Evolutionary conservation across 2,113 vertebrate species (phyloP).

Genomic region (Acinonyx jubatus): DNA sequence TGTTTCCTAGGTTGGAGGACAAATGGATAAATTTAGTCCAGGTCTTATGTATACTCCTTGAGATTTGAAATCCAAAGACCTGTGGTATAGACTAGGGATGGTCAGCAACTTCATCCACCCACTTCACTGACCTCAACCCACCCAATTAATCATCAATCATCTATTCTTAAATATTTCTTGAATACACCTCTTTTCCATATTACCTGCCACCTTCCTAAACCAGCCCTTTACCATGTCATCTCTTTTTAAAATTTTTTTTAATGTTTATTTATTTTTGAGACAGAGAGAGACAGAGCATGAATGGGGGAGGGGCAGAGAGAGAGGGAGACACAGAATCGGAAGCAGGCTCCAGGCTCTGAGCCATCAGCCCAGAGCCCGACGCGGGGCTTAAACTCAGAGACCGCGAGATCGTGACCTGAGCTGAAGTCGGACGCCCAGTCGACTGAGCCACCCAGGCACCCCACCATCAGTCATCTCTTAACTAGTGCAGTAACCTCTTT

Average conservation of each 20-base stretch:
- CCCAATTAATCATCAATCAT: background rate
- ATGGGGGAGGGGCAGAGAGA: too few species aligned
- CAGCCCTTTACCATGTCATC: background rate
- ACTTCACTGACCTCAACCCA: background rate
- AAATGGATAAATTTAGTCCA: background rate
- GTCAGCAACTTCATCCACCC: background rate
- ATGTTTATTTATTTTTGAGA: too few species aligned
- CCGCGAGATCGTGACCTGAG: too few species aligned
- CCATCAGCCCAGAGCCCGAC: too few species aligned
- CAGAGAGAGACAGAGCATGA: too few species aligned
- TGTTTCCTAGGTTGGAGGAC: background rate
- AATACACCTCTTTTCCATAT: background rate
- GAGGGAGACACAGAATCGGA: too few species aligned
- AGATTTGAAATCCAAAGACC: background rate
- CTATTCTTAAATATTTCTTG: background rate
- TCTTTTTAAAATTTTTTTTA: too few species aligned
- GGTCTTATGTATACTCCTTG: background rate
- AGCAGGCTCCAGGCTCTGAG: too few species aligned
- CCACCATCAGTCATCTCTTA: background rate
- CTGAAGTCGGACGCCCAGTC: too few species aligned
- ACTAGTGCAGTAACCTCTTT: background rate
- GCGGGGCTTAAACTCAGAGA: too few species aligned
- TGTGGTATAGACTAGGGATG: accelerated
- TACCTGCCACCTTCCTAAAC: background rate
- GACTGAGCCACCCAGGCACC: too few species aligned